Evolutionary conservation across 2,888 invertebrate genomes (phyloP).

Genomic region (Nomada fucata): DNA sequence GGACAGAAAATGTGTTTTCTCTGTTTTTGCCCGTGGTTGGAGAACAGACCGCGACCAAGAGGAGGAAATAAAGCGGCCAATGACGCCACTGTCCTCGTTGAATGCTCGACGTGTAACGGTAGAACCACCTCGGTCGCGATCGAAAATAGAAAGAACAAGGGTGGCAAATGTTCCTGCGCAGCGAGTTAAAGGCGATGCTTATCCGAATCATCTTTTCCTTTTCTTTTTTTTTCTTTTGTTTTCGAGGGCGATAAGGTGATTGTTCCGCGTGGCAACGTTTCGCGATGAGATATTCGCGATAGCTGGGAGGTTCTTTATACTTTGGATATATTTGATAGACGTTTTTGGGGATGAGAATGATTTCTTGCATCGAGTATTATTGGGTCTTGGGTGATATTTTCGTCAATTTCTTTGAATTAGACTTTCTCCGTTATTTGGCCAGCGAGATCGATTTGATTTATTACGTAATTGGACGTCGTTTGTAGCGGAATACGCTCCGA

Average conservation of each 20-base stretch:
- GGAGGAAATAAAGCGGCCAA: slow-evolving; percentile 39
- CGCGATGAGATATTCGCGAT: too few species aligned
- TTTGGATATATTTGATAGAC: too few species aligned
- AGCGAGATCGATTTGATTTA: background rate
- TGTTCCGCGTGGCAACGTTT: too few species aligned
- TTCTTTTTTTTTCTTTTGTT: too few species aligned
- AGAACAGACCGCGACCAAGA: slow-evolving; percentile 15
- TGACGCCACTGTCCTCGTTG: slow-evolving; percentile 13
- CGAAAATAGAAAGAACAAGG: background rate
- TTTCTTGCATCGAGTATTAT: too few species aligned
- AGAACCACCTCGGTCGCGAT: background rate
- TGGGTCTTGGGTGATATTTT: too few species aligned
- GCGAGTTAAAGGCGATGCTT: background rate
- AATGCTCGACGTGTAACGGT: slow-evolving; percentile 7
- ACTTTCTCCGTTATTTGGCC: too few species aligned
- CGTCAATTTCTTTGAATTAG: too few species aligned
- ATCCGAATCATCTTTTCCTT: too few species aligned
- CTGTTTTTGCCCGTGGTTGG: background rate
- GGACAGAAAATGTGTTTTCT: background rate
- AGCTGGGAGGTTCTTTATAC: too few species aligned
- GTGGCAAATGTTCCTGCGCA: background rate
- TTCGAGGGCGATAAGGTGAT: too few species aligned
- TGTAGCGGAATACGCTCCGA: background rate
- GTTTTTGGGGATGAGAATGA: too few species aligned
- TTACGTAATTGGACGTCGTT: background rate